Conservation (phyloP, 2,113 vertebrate species). For the Microcebus lehilahytsara region DNA sequence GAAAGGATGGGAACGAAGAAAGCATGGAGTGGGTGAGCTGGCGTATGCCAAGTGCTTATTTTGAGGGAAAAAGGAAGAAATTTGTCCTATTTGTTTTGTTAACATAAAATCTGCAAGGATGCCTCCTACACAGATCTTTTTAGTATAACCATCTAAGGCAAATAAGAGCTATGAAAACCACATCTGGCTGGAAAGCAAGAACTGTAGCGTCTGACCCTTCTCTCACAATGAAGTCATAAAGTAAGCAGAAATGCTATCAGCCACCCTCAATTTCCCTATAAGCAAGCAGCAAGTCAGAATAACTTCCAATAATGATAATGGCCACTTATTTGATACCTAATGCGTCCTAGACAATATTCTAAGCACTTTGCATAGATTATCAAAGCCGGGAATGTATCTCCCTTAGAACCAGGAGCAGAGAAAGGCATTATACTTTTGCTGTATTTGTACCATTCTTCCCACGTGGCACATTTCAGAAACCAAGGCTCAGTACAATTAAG, state of each 20-base stretch:
- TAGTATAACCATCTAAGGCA: neutral
- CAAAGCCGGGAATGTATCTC: neutral
- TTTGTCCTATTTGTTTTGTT: neutral
- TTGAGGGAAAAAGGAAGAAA: neutral
- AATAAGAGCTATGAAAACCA: neutral
- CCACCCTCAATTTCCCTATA: neutral
- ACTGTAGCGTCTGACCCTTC: neutral
- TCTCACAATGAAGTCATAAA: neutral
- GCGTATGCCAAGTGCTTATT: neutral
- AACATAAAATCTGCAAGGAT: neutral
- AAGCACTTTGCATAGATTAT: neutral
- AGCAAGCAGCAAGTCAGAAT: neutral
- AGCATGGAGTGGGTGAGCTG: neutral
- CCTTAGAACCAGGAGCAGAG: neutral
- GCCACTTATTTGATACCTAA: neutral
- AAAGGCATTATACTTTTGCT: neutral
- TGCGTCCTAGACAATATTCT: neutral
- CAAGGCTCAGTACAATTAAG: neutral
- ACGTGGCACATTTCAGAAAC: neutral
- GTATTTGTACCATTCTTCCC: neutral
- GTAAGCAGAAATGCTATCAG: neutral
- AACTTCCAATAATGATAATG: neutral
- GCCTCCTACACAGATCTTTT: neutral
- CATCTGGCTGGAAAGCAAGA: neutral
- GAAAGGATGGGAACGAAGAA: neutral